Evolutionary conservation across 2,113 vertebrate genomes (phyloP).

Genomic region (Corapipo altera): DNA sequence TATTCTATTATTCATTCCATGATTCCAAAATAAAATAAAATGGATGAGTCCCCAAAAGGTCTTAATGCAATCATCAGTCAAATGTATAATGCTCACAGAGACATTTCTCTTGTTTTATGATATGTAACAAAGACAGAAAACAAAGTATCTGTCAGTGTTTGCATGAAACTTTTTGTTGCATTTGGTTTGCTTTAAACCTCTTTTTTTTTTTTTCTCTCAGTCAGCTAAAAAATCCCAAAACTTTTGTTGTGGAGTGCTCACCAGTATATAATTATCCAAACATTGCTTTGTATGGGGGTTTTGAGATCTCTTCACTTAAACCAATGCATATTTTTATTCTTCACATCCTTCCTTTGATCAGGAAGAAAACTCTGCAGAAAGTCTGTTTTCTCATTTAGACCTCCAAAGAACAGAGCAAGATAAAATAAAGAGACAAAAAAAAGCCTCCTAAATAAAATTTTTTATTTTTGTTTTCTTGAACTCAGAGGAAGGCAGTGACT

Average conservation of each 20-base stretch:
- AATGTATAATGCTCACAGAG: not conserved
- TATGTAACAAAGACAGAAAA: not conserved
- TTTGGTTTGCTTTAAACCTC: not conserved
- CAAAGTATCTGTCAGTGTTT: not conserved
- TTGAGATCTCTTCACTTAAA: not conserved
- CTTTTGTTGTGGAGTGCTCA: not conserved
- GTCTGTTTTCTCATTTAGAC: not conserved
- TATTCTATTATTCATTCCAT: not conserved
- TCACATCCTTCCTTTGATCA: not conserved
- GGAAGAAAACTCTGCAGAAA: not conserved
- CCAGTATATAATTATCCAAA: not conserved
- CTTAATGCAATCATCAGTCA: not conserved
- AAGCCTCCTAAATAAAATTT: not conserved
- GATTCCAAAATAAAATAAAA: not conserved
- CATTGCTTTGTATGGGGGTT: not conserved
- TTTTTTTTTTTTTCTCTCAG: not conserved
- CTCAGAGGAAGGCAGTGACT: not conserved
- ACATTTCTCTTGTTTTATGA: not conserved
- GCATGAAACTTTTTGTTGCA: not conserved
- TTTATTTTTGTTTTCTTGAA: not conserved
- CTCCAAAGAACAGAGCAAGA: not conserved
- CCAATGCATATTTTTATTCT: not conserved
- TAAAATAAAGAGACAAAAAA: not conserved
- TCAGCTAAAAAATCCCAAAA: not conserved
- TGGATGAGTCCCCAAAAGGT: not conserved